Base-by-base conservation (phyloP, 2,888 invertebrate species). In the Corbicula japonica region DNA sequence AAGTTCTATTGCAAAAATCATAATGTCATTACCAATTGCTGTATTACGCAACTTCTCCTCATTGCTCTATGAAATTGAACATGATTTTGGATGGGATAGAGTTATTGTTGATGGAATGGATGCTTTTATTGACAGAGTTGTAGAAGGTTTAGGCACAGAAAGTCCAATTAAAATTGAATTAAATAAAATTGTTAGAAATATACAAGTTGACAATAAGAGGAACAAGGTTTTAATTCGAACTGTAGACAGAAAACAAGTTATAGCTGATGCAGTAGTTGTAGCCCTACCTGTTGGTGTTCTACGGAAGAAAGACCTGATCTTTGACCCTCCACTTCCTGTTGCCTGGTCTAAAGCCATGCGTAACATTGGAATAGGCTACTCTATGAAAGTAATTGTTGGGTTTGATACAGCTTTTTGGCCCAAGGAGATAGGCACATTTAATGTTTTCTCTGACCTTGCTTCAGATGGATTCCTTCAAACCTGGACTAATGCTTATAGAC, bases 361-460 rank as follows among this genome's bases (percentile, higher is more conserved):
- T 5, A 70, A 86, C 32, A 61, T 90, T 30, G 88, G 89, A 79
- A 58, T 80, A 34, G 71, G 78, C 21, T 75, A 78, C 52, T 61
- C 38, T 48, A 85, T 86, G 63, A 89, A 86, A 71, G 68, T 91
- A 3, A 70, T 91, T 26, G 77, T 91, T 26, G 87, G 88, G 48
- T 91, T 91, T 83, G 85, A 87, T 15, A 70, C 82, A 46, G 84
- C 85, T 2, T 91, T 91, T 69, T 91, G 91, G 91, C 88, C 91
- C 5, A 70, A 81, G n/a, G 87, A 90, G 66, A 69, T 85, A 54
- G 90, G 89, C 23, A 80, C 87, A 30, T 91, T 90, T 70, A 68
- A 86, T 23, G 65, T 85, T 62, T 87, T 85, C 10, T 84, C 87
- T 3, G 61, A 79, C 21, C 30, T 72, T n/a, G 83, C 80, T 4